Percentiles rank a stretch among this genome's conserved stretches.
Conservation (phyloP, 2,113 vertebrate genomes). For the Propithecus coquereli region DNA sequence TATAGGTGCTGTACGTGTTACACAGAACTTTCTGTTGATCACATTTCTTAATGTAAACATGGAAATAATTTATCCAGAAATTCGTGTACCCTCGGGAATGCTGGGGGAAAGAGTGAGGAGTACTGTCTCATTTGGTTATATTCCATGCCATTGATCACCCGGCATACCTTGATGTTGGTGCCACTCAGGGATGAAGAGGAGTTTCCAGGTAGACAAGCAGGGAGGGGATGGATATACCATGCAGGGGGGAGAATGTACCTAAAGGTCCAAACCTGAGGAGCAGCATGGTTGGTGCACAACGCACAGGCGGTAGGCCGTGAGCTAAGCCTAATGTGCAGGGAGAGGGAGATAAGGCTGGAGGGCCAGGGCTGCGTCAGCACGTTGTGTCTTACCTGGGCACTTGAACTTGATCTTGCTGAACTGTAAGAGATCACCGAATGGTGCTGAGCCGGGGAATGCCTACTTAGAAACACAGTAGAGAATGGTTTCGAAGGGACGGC, state of each 20-base stretch:
- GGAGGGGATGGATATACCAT: not conserved
- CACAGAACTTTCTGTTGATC: not conserved
- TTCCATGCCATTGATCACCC: not conserved
- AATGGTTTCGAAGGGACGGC: not conserved
- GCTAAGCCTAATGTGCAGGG: not conserved
- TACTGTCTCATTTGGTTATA: not conserved
- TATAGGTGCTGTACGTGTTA: not conserved
- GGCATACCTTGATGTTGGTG: not conserved
- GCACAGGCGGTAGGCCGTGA: not conserved
- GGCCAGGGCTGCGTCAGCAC: not conserved
- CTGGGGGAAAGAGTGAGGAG: not conserved
- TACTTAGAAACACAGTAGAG: not conserved
- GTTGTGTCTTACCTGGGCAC: not conserved
- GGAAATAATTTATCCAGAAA: not conserved
- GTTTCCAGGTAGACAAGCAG: not conserved
- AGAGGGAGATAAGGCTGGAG: not conserved
- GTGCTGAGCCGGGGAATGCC: not conserved
- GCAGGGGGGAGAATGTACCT: not conserved
- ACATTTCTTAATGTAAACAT: not conserved
- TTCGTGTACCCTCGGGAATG: not conserved
- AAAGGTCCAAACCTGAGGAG: not conserved
- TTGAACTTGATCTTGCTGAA: not conserved
- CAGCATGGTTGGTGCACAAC: not conserved
- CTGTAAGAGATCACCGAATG: not conserved
- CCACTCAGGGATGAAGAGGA: not conserved